These are phyloP conservation scores for Girardia tigrina DNA, from an alignment of 2,888 invertebrate species.

Conservation along the genomic window DNA sequence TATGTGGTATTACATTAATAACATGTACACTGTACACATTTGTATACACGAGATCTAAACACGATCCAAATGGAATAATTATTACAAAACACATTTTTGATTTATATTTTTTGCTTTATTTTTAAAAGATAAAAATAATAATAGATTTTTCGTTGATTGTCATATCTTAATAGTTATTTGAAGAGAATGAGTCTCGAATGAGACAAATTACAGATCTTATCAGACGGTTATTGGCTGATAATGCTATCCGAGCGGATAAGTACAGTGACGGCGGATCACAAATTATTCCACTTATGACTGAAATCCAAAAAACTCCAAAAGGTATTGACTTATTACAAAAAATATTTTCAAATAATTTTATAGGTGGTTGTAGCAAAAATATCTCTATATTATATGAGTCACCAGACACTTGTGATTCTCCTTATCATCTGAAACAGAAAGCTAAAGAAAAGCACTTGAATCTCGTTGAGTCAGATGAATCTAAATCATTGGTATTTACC, in stretches of 20 bases:
- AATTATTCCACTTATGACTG: neutral
- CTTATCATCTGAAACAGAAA: neutral
- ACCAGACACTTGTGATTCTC: neutral
- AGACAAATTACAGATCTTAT: neutral
- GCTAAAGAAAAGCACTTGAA: neutral
- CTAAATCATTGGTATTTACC: neutral
- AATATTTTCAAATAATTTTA: too few relatives aligned
- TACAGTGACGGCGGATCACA: neutral
- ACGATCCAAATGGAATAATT: too few relatives aligned
- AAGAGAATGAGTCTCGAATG: neutral
- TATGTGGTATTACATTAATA: too few relatives aligned
- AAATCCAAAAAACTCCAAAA: neutral
- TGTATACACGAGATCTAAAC: too few relatives aligned
- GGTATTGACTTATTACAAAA: too few relatives aligned
- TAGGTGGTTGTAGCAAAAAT: slow-evolving; percentile 2
- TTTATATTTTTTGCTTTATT: too few relatives aligned
- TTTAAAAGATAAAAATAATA: too few relatives aligned
- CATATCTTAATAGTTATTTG: too few relatives aligned
- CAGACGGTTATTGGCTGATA: neutral
- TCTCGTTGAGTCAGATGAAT: too few relatives aligned
- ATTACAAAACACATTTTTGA: too few relatives aligned
- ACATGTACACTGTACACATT: too few relatives aligned
- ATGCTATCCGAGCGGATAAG: neutral
- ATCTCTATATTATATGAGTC: neutral
- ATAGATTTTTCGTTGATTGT: too few relatives aligned